Percentiles rank a stretch among this genome's conserved stretches.
phyloP scores from a whole-genome alignment of 2,888 invertebrate genomes.

The Drosophila pegasa region DNA sequence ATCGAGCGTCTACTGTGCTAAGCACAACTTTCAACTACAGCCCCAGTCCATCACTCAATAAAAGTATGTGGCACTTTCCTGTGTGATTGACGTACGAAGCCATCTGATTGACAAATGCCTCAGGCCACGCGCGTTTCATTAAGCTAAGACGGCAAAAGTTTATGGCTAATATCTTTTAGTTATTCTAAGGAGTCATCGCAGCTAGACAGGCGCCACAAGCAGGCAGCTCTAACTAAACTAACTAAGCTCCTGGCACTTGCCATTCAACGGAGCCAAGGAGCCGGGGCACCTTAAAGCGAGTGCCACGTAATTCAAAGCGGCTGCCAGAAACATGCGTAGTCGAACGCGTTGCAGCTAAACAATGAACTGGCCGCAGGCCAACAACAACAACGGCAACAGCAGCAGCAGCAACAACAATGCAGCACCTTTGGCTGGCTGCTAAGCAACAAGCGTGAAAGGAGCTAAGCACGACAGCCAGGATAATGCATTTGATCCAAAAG shows the following conservation, averaged over 20 bases:
- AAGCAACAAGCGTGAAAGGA: slow-evolving; percentile 48
- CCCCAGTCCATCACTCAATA: slow-evolving; percentile 5
- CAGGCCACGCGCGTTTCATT: slow-evolving; percentile 31
- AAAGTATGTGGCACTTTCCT: slow-evolving; percentile 5
- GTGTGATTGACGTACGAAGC: slow-evolving; percentile 16
- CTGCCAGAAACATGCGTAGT: slow-evolving; percentile 70
- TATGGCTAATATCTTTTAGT: slow-evolving; percentile 22
- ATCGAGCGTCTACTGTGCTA: not conserved
- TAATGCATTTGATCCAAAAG: slow-evolving; percentile 72
- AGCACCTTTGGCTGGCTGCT: slow-evolving; percentile 44
- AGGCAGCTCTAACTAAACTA: slow-evolving; percentile 29
- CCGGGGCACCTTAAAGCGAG: slow-evolving; percentile 45
- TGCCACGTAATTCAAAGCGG: slow-evolving; percentile 43
- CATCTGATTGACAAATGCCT: slow-evolving; percentile 17
- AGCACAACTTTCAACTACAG: not conserved
- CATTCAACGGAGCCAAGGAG: slow-evolving; percentile 2
- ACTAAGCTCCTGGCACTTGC: slow-evolving; percentile 6
- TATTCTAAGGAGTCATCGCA: not conserved
- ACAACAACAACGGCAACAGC: slow-evolving; percentile 20
- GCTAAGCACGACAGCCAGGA: slow-evolving; percentile 16
- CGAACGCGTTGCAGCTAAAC: slow-evolving; percentile 61
- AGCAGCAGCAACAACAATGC: slow-evolving; percentile 28
- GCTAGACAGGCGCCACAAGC: slow-evolving; percentile 49
- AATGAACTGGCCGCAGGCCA: slow-evolving; percentile 65
- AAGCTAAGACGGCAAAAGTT: slow-evolving; percentile 26